Conservation (phyloP, 1,140 invertebrate genomes). For the Geopemphigus sp. region DNA sequence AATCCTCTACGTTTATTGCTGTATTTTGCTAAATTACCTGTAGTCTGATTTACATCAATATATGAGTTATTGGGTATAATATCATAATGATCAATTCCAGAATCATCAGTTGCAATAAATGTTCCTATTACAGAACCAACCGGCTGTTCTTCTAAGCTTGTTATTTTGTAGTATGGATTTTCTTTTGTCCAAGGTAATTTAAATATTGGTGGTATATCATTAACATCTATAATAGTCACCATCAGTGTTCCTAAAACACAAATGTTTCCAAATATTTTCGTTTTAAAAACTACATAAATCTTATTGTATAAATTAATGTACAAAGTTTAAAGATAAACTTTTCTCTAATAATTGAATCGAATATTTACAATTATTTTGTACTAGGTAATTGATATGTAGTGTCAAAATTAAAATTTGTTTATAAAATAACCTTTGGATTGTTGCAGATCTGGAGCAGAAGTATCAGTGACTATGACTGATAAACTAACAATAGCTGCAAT, state of each 20-base stretch:
- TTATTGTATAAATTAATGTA: too few species aligned
- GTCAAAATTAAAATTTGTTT: neutral
- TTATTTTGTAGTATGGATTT: slow-evolving; percentile 66
- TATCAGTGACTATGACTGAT: slow-evolving; percentile 77
- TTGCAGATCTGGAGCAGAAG: slow-evolving; percentile 73
- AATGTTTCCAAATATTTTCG: too few species aligned
- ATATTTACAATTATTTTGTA: too few species aligned
- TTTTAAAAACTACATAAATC: too few species aligned
- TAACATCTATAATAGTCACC: slow-evolving; percentile 81
- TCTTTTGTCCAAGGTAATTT: slow-evolving; percentile 70
- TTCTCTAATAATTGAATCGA: too few species aligned
- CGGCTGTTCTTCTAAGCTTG: slow-evolving; percentile 80
- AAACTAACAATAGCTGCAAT: slow-evolving; percentile 71
- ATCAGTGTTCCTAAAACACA: slow-evolving; percentile 68
- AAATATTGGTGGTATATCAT: slow-evolving; percentile 67
- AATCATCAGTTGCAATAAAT: slow-evolving; percentile 81
- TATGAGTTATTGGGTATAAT: slow-evolving; percentile 71
- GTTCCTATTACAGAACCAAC: slow-evolving; percentile 75
- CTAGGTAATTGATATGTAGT: too few species aligned
- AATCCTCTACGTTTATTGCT: neutral
- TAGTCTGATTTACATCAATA: slow-evolving; percentile 74
- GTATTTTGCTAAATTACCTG: slow-evolving; percentile 57
- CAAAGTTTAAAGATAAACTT: too few species aligned
- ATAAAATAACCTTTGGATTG: slow-evolving; percentile 66
- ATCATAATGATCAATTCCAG: slow-evolving; percentile 73